Percentiles rank a stretch among this genome's conserved stretches.
Evolutionary conservation across 2,888 invertebrate species (phyloP).

Genomic region (Hololepta plana): DNA sequence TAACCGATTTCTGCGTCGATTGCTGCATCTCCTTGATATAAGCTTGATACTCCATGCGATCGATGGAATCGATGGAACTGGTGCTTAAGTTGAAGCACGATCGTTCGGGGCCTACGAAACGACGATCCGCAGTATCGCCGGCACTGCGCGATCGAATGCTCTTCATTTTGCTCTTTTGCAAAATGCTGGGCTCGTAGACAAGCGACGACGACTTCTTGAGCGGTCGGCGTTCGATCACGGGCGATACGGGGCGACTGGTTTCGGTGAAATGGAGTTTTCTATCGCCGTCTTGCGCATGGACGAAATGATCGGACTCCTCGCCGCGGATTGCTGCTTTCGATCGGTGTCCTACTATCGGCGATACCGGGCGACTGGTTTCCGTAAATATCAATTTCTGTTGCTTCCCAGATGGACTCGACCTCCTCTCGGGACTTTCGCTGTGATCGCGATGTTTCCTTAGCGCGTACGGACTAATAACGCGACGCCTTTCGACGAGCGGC

Average conservation of each 20-base stretch:
- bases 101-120: background rate
- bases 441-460: no score
- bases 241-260: conserved; percentile 21
- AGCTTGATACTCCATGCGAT: conserved; percentile 46
- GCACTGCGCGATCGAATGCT: conserved; percentile 44
- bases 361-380: conserved; percentile 11
- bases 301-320: no score
- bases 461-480: no score
- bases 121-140: conserved; percentile 35
- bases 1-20: conserved; percentile 50
- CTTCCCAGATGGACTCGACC: conserved; percentile 5
- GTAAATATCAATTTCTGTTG: conserved; percentile 12
- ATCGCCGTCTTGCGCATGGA: no score
- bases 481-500: conserved; percentile 15
- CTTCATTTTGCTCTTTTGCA: conserved; percentile 25
- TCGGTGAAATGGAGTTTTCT: conserved; percentile 20
- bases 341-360: conserved; percentile 11
- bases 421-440: no score
- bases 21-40: conserved; percentile 47
- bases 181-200: conserved; percentile 24
- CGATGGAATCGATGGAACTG: conserved; percentile 28
- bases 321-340: conserved; percentile 22
- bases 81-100: conserved; percentile 20
- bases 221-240: conserved; percentile 15
- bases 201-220: no score